Evolutionary conservation across 1,140 invertebrate species (phyloP).

Genomic region (Pseudomyrmex dendroicus): DNA sequence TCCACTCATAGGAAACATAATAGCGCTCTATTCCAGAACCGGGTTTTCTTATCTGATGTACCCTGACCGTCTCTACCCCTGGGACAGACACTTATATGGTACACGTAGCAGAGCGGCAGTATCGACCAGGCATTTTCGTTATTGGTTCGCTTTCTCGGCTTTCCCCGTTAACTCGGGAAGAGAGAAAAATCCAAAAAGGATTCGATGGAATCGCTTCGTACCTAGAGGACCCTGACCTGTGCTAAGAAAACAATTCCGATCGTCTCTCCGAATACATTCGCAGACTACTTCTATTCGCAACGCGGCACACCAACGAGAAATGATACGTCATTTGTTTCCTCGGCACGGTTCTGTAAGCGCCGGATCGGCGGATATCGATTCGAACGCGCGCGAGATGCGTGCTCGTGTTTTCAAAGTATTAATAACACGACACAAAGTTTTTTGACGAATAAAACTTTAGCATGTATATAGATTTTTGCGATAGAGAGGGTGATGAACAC

Average conservation of each 20-base stretch:
- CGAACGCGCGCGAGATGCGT: neutral
- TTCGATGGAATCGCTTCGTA: slow-evolving; percentile 48
- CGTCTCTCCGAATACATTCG: slow-evolving; percentile 46
- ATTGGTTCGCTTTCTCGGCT: slow-evolving; percentile 54
- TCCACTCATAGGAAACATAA: slow-evolving; percentile 68
- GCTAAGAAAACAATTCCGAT: slow-evolving; percentile 63
- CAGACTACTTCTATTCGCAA: slow-evolving; percentile 16
- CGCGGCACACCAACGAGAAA: slow-evolving; percentile 24
- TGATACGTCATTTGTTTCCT: slow-evolving; percentile 32
- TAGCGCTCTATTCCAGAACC: slow-evolving; percentile 65
- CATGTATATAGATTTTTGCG: slow-evolving; percentile 33
- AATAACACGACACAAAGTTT: slow-evolving; percentile 38
- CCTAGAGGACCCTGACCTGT: slow-evolving; percentile 15
- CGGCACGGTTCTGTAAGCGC: neutral
- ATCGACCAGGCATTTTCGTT: slow-evolving; percentile 65
- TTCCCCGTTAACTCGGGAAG: neutral
- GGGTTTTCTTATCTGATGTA: slow-evolving; percentile 69
- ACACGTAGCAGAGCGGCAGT: slow-evolving; percentile 46
- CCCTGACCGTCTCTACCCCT: slow-evolving; percentile 56
- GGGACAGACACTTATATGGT: slow-evolving; percentile 66
- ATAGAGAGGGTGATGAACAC: neutral
- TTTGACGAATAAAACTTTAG: slow-evolving; percentile 14
- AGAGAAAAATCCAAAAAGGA: slow-evolving; percentile 47
- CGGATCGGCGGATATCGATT: slow-evolving; percentile 26
- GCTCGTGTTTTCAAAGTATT: neutral